phyloP scores from a whole-genome alignment of 2,113 vertebrate species.

The Lichenostomus cassidix region DNA sequence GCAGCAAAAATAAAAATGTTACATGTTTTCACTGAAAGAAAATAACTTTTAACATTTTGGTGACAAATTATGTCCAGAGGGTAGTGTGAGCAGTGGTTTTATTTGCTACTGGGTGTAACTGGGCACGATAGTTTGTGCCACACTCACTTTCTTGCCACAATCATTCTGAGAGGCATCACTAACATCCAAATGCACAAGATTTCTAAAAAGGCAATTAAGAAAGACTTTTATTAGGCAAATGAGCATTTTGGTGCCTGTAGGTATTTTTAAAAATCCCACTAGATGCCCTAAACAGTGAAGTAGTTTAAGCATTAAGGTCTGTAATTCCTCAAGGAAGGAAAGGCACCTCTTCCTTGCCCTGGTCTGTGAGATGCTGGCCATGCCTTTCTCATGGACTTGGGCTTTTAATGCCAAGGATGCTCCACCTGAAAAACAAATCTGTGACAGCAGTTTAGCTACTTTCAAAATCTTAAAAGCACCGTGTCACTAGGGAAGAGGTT shows the following conservation, averaged over 20 bases:
- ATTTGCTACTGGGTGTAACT: neutral
- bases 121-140: neutral
- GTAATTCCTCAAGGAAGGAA: neutral
- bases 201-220: neutral
- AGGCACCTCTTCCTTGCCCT: neutral
- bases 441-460: neutral
- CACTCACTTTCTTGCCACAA: neutral
- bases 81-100: neutral
- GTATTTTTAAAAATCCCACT: neutral
- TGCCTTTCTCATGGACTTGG: neutral
- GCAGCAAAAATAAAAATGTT: neutral
- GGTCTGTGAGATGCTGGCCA: neutral
- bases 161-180: neutral
- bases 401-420: neutral
- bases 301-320: neutral
- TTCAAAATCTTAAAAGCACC: neutral
- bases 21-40: neutral
- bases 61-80: neutral
- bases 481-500: constrained; percentile 25
- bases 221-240: neutral
- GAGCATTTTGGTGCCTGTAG: neutral
- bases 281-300: neutral
- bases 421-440: neutral
- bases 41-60: neutral
- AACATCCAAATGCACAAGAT: neutral